These are phyloP conservation scores for Orgyia antiqua DNA, from an alignment of 2,888 invertebrate species.

Conservation along the genomic window DNA sequence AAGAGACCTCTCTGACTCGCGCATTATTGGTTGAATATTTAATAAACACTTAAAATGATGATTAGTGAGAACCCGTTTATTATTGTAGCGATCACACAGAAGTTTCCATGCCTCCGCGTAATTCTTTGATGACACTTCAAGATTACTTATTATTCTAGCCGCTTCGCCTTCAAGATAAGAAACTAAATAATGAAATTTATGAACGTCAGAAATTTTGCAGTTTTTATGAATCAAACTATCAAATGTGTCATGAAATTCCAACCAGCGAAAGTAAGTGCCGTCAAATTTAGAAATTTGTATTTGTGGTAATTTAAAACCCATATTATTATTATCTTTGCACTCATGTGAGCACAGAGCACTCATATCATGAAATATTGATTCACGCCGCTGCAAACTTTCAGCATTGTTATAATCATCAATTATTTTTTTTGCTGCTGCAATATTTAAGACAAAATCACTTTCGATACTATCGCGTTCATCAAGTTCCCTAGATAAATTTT, in stretches of 20 bases:
- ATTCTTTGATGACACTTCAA: neutral
- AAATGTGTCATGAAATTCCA: conserved; percentile 22
- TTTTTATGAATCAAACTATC: conserved; percentile 20
- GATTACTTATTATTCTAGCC: conserved; percentile 11
- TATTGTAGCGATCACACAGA: conserved; percentile 5
- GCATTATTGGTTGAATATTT: conserved; percentile 9
- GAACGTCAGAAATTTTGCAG: conserved; percentile 13
- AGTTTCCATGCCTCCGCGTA: conserved; percentile 3
- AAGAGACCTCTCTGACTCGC: neutral
- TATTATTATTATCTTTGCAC: too few relatives aligned
- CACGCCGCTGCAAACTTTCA: neutral
- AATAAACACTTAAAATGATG: conserved; percentile 7
- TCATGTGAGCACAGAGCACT: too few relatives aligned
- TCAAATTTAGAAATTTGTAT: conserved; percentile 22
- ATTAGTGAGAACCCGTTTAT: conserved; percentile 9
- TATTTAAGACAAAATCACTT: neutral
- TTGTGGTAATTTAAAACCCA: conserved; percentile 9
- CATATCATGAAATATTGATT: neutral
- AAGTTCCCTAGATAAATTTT: conserved; percentile 1
- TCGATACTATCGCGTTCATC: neutral
- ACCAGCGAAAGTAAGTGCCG: conserved; percentile 20
- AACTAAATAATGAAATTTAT: conserved; percentile 7
- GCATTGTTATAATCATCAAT: neutral
- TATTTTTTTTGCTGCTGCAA: neutral
- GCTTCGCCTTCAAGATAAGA: conserved; percentile 13